A percentile compares a stretch with the other conserved stretches of the same genome.
phyloP scores from a whole-genome alignment of 2,888 invertebrate genomes.

The Ectobius pallidus region DNA sequence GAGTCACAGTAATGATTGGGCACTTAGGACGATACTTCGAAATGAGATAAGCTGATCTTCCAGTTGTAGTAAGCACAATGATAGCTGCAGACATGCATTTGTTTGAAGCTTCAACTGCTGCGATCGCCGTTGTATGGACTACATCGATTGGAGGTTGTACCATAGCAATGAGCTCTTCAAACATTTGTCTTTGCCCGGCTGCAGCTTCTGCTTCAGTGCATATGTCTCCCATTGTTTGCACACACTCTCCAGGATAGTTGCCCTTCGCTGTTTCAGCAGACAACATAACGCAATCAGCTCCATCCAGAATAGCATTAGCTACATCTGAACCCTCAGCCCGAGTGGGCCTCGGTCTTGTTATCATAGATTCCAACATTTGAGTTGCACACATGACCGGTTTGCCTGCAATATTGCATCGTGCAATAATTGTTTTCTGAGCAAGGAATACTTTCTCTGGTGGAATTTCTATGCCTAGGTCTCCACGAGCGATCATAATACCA shows the following conservation, averaged over 20 bases:
- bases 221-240: slow-evolving; percentile 89
- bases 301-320: slow-evolving; percentile 96
- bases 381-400: slow-evolving; percentile 99
- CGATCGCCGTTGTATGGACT: slow-evolving; percentile 90
- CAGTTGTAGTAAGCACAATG: slow-evolving; percentile 84
- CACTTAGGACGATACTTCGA: slow-evolving; percentile 94
- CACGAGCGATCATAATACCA: slow-evolving; percentile 98
- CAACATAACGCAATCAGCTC: slow-evolving; percentile 98
- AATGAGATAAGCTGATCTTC: slow-evolving; percentile 85
- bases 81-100: slow-evolving; percentile 90
- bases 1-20: slow-evolving; percentile 91
- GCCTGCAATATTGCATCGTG: slow-evolving; percentile 93
- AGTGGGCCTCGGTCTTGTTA: slow-evolving; percentile 96
- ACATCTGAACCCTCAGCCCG: slow-evolving; percentile 97
- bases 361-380: slow-evolving; percentile 98
- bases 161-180: slow-evolving; percentile 74
- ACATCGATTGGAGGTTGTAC: slow-evolving; percentile 77
- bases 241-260: slow-evolving; percentile 90
- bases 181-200: slow-evolving; percentile 90
- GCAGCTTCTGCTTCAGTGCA: slow-evolving; percentile 97
- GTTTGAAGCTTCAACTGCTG: slow-evolving; percentile 91
- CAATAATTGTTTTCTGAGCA: slow-evolving; percentile 97
- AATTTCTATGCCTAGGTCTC: slow-evolving; percentile 97
- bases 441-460: slow-evolving; percentile 97
- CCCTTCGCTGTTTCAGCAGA: slow-evolving; percentile 99